Base-by-base conservation (phyloP, 2,797 vertebrate genomes). In the Erithacus rubecula region DNA sequence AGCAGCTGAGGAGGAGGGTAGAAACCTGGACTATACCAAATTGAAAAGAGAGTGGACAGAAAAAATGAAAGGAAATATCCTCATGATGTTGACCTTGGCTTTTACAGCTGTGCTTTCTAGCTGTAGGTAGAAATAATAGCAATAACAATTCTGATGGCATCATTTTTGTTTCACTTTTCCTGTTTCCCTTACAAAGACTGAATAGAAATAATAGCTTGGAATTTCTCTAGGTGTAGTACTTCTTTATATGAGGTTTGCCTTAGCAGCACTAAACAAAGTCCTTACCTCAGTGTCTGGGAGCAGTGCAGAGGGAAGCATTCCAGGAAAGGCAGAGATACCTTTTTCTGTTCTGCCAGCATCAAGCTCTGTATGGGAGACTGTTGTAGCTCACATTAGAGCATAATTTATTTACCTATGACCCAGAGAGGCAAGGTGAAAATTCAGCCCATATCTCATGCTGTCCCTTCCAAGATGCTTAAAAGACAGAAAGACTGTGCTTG, bases 401-500 rank as follows among this genome's bases (percentile, higher is more conserved):
- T 74, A 85, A 94, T 91, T 93, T 83, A 83, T 89, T 90, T 94
- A 75, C 29, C 20, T 37, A 10, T 88, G 87, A 91, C 89, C 70
- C 53, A 78, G 59, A 70, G 16, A 84, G 26, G 2, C 12, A 56
- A 84, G 70, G 80, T 71, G 62, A 92, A 87, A 93, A 59, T 22
- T 83, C 79, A 80, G 23, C 5, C 60, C 27, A 88, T 95, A 91
- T 91, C 76, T 96, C 83, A 90, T 70, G 18, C 49, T 91, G 83
- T 91, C 49, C 11, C 8, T 86, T 85, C 65, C 65, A 91, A 90
- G 67, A 69, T 78, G 15, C 51, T 87, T 78, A 79, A 84, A 63
- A 37, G 18, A 53, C 76, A 84, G 77, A 92, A 92, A 76, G 39
- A 72, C 18, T 69, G 19, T 46, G 16, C 16, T 82, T 76, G 18